Conservation (phyloP, 53 echinoderm and acorn worm species). For the Echinometra lucunter region DNA sequence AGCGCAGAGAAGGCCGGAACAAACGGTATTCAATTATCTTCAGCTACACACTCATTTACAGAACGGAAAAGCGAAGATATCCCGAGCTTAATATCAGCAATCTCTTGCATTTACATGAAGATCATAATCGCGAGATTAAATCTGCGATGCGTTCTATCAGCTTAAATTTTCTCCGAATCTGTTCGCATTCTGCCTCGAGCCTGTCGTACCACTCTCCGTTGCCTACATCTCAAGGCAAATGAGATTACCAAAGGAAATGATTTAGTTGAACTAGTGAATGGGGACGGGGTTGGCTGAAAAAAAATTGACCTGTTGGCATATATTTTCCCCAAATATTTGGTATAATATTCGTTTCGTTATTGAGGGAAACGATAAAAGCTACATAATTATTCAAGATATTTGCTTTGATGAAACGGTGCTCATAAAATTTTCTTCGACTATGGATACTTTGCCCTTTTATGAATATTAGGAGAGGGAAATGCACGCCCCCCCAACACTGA, state of each 20-base stretch:
- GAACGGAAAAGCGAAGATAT: not conserved
- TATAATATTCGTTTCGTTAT: too few relatives aligned
- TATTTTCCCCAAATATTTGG: too few relatives aligned
- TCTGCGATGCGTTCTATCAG: conserved; percentile 20
- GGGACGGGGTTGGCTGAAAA: not conserved
- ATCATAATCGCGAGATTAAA: conserved; percentile 12
- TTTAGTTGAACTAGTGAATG: not conserved
- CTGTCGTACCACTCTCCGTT: not conserved
- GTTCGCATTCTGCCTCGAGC: not conserved
- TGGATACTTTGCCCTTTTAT: too few relatives aligned
- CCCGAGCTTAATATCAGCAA: not conserved
- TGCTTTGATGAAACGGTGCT: too few relatives aligned
- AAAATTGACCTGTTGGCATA: not conserved
- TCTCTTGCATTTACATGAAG: not conserved
- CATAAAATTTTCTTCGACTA: too few relatives aligned
- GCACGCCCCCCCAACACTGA: too few relatives aligned
- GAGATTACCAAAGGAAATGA: not conserved
- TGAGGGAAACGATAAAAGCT: too few relatives aligned
- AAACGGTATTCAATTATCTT: conserved; percentile 20
- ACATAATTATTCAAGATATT: too few relatives aligned
- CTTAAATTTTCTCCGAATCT: not conserved
- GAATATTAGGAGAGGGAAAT: too few relatives aligned
- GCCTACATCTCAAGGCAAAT: not conserved
- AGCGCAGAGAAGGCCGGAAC: conserved; percentile 43
- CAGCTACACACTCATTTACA: conserved; percentile 34